These are phyloP conservation scores for Theristicus caerulescens DNA, from an alignment of 2,113 vertebrate genomes.

Conservation along the genomic window DNA sequence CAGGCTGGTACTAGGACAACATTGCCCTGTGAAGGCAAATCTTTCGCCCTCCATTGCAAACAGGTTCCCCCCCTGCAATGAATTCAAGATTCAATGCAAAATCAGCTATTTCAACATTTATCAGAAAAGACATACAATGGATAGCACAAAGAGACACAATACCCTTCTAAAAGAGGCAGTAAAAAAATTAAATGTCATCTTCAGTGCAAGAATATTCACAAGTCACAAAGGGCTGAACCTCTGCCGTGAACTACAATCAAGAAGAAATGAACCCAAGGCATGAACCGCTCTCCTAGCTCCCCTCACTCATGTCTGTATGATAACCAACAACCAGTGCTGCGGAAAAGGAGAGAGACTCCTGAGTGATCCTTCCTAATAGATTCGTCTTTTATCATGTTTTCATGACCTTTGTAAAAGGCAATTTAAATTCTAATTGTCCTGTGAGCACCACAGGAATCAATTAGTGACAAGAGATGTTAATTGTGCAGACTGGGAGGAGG, in stretches of 20 bases:
- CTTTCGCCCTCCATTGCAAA: not conserved
- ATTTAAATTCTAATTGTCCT: slow-evolving; percentile 82
- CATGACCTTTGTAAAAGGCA: slow-evolving; percentile 80
- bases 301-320: not conserved
- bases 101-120: not conserved
- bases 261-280: not conserved
- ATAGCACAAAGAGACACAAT: not conserved
- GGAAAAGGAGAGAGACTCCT: slow-evolving; percentile 24
- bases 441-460: slow-evolving; percentile 76
- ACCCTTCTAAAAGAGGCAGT: not conserved
- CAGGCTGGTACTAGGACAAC: not conserved
- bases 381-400: slow-evolving; percentile 77
- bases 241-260: slow-evolving; percentile 18
- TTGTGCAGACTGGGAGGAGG: slow-evolving; percentile 64
- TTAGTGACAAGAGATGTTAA: slow-evolving; percentile 76
- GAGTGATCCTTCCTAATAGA: slow-evolving; percentile 68
- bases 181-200: slow-evolving; percentile 1
- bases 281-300: not conserved
- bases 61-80: not conserved
- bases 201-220: not conserved
- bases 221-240: not conserved
- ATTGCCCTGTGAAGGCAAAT: not conserved
- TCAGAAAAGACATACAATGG: not conserved
- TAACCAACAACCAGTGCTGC: not conserved
- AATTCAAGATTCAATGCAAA: not conserved